Base-by-base conservation (phyloP, 64 coral and sea anemone genomes). In the Montipora sp. region DNA sequence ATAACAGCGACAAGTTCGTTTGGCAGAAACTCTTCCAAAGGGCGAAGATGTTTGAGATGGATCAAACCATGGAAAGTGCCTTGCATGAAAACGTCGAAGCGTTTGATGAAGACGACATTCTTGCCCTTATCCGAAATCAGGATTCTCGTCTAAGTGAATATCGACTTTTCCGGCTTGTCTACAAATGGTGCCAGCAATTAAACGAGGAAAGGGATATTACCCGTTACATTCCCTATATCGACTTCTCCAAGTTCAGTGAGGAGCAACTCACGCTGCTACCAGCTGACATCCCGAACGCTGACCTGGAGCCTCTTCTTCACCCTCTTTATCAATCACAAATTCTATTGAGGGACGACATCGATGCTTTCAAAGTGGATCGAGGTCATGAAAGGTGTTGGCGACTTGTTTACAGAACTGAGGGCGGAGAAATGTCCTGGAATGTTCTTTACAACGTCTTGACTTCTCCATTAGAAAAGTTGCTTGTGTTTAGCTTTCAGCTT, bases 81-180 rank as follows among this genome's bases (percentile, higher is more conserved):
- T 83, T 80, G 43, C 45, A 53, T 51, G 13, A 67, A 53, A 79
- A 95, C 45, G 76, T 87, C 15, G 72, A 80, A 14, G 48, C 85
- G 3, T 73, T 95, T 48, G 90, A 61, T 36, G 89, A 94, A 67
- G 92, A 94, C 19, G 84, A 89, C 58, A 45, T 98, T 16, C 70
- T 76, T 48, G 48, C 49, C 5, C 57, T 98, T 5, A 43, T 94
- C 19, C 48, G 20, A 27, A 94, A 94, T 78, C 66, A 83, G n/a
- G 88, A 82, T 51, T 77, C 80, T 84, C 88, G 92, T 27, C 80
- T 93, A 19, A 94, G 95, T 88, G 95, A 98, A 66, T 98, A 94
- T 69, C 60, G 76, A 87, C 13, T 95, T 44, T 95, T 95, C 22
- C 82, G 94, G 48, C 91, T 82, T 82, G 77, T 95, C 13, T 95